A percentile compares a stretch with the other conserved stretches of the same genome.
These are phyloP conservation scores for Pyrochroa serraticornis DNA, from an alignment of 2,888 invertebrate species.

Conservation along the genomic window DNA sequence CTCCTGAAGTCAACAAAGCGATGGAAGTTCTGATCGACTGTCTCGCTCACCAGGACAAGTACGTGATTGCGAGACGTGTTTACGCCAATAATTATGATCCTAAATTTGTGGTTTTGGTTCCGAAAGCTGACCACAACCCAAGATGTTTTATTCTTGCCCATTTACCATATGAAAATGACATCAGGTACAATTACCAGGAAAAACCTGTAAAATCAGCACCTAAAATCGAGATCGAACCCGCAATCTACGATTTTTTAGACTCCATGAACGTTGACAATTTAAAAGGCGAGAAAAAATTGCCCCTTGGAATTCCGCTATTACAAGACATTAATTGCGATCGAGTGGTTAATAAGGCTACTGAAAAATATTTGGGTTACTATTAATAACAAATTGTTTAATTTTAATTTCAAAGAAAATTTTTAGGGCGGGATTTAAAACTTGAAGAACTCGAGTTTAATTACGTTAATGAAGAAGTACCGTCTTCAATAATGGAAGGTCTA, in stretches of 20 bases:
- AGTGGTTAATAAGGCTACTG: constrained; percentile 17
- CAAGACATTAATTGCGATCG: constrained; percentile 10
- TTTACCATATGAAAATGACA: constrained; percentile 18
- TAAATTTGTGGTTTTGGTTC: constrained; percentile 17
- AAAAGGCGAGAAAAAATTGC: neutral
- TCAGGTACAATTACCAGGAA: constrained; percentile 6
- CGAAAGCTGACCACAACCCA: constrained; percentile 15
- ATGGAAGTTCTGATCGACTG: constrained; percentile 14
- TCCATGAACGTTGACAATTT: constrained; percentile 4
- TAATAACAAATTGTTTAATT: neutral
- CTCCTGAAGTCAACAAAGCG: constrained; percentile 2
- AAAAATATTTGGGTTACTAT: constrained; percentile 12
- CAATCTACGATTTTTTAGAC: constrained; percentile 13
- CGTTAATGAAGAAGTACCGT: neutral
- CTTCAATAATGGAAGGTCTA: neutral
- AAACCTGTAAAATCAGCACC: neutral
- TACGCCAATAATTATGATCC: constrained; percentile 16
- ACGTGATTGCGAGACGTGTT: constrained; percentile 20
- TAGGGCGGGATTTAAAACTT: neutral
- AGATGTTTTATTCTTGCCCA: constrained; percentile 21
- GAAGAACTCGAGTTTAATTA: constrained; percentile 10
- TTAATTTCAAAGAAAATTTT: constrained; percentile 1
- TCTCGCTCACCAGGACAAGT: constrained; percentile 17
- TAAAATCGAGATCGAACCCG: neutral
- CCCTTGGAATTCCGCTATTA: constrained; percentile 15